Conservation (phyloP, 2,888 invertebrate species). For the Microdon myrmicae region DNA sequence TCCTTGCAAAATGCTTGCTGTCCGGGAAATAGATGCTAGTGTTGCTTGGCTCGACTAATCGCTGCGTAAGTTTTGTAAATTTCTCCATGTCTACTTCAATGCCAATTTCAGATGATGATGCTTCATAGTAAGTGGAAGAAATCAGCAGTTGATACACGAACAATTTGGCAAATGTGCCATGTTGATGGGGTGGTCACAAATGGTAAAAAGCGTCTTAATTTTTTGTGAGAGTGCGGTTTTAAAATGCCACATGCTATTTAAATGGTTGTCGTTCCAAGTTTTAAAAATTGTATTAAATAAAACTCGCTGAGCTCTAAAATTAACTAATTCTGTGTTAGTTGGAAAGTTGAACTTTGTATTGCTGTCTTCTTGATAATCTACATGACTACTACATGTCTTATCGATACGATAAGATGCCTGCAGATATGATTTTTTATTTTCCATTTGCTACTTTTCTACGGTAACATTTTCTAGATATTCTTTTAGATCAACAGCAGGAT, state of each 20-base stretch:
- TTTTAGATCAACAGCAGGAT: constrained; percentile 70
- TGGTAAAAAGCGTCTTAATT: constrained; percentile 63
- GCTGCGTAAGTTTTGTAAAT: constrained; percentile 63
- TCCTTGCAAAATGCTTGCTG: constrained; percentile 78
- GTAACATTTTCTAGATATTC: constrained; percentile 56
- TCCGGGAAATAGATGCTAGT: constrained; percentile 69
- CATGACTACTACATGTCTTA: constrained; percentile 71
- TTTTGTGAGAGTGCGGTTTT: constrained; percentile 67
- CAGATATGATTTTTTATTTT: constrained; percentile 52
- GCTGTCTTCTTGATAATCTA: constrained; percentile 86
- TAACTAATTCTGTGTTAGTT: constrained; percentile 75
- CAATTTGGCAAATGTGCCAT: constrained; percentile 82
- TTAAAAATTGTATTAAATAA: constrained; percentile 84
- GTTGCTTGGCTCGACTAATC: constrained; percentile 63
- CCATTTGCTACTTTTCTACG: constrained; percentile 58
- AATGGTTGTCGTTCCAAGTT: constrained; percentile 75
- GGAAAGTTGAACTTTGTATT: constrained; percentile 87
- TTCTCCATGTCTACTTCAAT: constrained; percentile 61
- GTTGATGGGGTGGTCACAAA: constrained; percentile 74
- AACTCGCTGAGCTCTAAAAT: constrained; percentile 87
- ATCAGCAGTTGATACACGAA: constrained; percentile 78
- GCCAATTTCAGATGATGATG: constrained; percentile 62
- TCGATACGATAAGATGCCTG: constrained; percentile 51
- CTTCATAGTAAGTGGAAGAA: constrained; percentile 67
- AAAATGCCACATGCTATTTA: constrained; percentile 71